Conservation (phyloP, 2,113 vertebrate species). For the Thymallus thymallus region DNA sequence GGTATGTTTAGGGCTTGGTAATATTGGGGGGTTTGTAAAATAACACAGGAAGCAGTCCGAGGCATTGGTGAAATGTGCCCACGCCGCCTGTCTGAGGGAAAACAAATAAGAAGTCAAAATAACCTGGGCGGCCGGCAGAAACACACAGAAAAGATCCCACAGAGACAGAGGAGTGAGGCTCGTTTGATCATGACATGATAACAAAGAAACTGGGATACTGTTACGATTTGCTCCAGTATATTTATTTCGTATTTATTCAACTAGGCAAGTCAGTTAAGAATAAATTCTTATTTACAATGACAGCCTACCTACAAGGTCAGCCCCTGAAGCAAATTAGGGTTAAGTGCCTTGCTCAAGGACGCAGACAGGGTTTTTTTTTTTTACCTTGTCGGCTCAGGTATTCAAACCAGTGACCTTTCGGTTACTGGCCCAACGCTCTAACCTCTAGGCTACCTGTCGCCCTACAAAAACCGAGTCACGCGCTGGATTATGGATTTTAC, state of each 20-base stretch:
- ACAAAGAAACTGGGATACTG: too few relatives aligned
- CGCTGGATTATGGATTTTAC: background rate
- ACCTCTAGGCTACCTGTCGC: too few relatives aligned
- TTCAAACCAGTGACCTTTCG: too few relatives aligned
- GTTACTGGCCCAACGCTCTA: too few relatives aligned
- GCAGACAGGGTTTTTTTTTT: too few relatives aligned
- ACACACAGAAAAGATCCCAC: slow-evolving; percentile 54
- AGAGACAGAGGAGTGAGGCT: slow-evolving; percentile 21
- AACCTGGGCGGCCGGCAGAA: slow-evolving; percentile 31
- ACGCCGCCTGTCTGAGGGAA: slow-evolving; percentile 61
- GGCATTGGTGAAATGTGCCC: slow-evolving; percentile 57
- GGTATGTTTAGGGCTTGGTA: background rate
- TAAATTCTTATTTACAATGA: too few relatives aligned
- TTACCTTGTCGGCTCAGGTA: too few relatives aligned
- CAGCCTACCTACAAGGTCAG: too few relatives aligned
- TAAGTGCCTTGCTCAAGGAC: too few relatives aligned
- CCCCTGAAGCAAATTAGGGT: too few relatives aligned
- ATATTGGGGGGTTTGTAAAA: slow-evolving; percentile 25
- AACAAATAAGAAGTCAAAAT: slow-evolving; percentile 63
- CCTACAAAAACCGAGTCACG: background rate
- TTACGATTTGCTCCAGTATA: background rate
- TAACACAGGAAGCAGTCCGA: slow-evolving; percentile 61
- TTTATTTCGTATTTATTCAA: too few relatives aligned
- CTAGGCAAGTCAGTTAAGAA: too few relatives aligned
- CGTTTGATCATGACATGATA: background rate